Percentiles rank a stretch among this genome's conserved stretches.
Evolutionary conservation across 2,113 vertebrate genomes (phyloP).

Genomic region (Caracal caracal): DNA sequence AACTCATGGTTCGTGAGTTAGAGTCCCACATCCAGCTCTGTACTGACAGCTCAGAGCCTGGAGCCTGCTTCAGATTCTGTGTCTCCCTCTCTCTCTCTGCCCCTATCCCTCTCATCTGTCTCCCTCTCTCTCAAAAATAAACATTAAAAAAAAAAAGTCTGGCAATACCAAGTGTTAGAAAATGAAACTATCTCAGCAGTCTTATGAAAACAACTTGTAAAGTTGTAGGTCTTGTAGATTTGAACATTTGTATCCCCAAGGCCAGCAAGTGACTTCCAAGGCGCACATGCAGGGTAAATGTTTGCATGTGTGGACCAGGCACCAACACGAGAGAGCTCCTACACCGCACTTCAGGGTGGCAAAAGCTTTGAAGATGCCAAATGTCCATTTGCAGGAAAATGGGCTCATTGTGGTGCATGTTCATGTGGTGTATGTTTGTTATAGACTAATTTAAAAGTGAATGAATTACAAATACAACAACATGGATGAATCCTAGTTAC

Average conservation of each 20-base stretch:
- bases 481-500: background rate
- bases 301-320: background rate
- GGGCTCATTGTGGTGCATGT: background rate
- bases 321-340: background rate
- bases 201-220: background rate
- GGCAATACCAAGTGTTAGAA: background rate
- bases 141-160: background rate
- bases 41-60: too few species aligned
- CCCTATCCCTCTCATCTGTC: too few species aligned
- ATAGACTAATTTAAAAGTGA: background rate
- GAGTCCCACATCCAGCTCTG: too few species aligned
- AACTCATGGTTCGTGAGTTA: too few species aligned
- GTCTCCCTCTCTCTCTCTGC: too few species aligned
- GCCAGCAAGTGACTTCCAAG: background rate
- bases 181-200: background rate
- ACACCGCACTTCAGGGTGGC: background rate
- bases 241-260: background rate
- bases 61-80: too few species aligned
- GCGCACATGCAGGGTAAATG: background rate
- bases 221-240: background rate
- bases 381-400: background rate
- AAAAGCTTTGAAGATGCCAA: background rate
- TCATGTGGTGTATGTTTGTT: background rate
- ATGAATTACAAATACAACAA: background rate
- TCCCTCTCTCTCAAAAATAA: too few species aligned